These are phyloP conservation scores for Hippocampus comes DNA, from an alignment of 2,113 vertebrate genomes.

Conservation along the genomic window DNA sequence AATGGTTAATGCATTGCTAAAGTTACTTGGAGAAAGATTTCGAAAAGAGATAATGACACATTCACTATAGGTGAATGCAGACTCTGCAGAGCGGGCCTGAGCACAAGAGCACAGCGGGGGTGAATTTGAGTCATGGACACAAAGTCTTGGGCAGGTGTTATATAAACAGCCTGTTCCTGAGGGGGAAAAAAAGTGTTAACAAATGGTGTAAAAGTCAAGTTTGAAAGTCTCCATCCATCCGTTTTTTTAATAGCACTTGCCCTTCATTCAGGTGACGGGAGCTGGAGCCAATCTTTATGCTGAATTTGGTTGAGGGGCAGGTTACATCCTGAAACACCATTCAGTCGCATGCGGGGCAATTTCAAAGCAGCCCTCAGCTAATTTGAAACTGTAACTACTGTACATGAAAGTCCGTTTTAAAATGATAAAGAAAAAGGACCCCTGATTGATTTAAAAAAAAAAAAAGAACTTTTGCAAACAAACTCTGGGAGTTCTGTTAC, in stretches of 20 bases:
- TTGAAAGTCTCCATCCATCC: neutral
- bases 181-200: conserved; percentile 18
- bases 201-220: neutral
- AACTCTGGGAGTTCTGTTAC: neutral
- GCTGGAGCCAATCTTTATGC: too few species aligned
- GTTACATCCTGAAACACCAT: neutral
- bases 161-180: conserved; percentile 39
- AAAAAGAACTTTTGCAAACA: neutral
- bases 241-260: neutral
- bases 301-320: too few species aligned
- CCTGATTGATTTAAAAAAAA: neutral
- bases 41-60: conserved; percentile 45
- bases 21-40: conserved; percentile 37
- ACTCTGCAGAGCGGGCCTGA: conserved; percentile 21
- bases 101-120: conserved; percentile 43
- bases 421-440: neutral
- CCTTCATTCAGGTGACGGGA: too few species aligned
- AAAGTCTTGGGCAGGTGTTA: conserved; percentile 48
- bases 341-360: neutral
- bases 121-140: conserved; percentile 34
- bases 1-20: conserved; percentile 37
- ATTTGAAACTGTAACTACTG: neutral
- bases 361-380: neutral
- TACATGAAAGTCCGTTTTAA: neutral
- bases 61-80: conserved; percentile 31